Conservation (phyloP, 2,888 invertebrate genomes). For the Scaptomyza cyrtandrae region DNA sequence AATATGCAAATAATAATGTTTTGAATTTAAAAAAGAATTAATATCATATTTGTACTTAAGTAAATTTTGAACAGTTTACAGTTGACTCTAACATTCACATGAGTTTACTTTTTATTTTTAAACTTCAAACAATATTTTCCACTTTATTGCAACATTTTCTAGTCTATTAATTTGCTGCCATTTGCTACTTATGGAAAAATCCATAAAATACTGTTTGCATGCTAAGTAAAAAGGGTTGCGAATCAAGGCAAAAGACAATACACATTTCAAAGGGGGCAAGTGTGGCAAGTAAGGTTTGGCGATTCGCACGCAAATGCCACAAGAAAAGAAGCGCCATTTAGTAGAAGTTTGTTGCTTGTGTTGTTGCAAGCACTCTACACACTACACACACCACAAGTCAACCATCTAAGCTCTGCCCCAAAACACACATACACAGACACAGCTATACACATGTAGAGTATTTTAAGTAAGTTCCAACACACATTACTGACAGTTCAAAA, state of each 20-base stretch:
- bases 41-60: no score
- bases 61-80: no score
- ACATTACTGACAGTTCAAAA: conserved; percentile 79
- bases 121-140: no score
- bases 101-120: no score
- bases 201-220: conserved; percentile 53
- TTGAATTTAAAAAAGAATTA: no score
- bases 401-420: conserved; percentile 21
- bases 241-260: conserved; percentile 1
- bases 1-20: no score
- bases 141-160: no score
- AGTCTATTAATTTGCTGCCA: no score
- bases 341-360: conserved; percentile 32
- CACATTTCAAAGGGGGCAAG: not conserved
- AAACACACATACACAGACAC: not conserved
- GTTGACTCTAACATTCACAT: no score
- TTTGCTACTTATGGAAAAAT: conserved; percentile 27
- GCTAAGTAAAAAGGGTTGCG: conserved; percentile 40
- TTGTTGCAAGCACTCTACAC: conserved; percentile 31
- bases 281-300: conserved; percentile 19
- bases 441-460: conserved; percentile 6
- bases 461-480: conserved; percentile 50
- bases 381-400: conserved; percentile 20
- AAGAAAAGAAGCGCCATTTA: conserved; percentile 65
- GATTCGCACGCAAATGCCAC: conserved; percentile 45